Evolutionary conservation across 2,113 vertebrate genomes (phyloP), one percentile per base, ranked within the genome.

Genomic region (Aspiorhynchus laticeps): DNA sequence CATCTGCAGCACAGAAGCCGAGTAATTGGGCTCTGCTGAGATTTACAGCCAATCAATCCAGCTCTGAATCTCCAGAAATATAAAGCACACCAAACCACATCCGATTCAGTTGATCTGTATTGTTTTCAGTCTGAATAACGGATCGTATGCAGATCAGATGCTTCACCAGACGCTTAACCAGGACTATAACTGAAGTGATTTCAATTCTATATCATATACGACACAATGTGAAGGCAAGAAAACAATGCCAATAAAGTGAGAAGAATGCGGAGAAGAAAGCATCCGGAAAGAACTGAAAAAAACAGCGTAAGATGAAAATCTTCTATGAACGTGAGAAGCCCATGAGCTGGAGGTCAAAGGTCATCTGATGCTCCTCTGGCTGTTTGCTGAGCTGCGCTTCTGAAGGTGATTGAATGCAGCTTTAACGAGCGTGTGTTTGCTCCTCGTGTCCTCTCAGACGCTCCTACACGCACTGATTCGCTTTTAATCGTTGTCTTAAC

Each of bases 1-100:
- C 41, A 7, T 76, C 41, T 48, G 41, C 14, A 17, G 65, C 65
- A 26, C 24, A 14, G 65, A 69, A 69, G 11, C 26, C 1, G 65
- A 76, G 74, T 76, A 48, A 76, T 28, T 28, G 74, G 43, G 74
- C 43, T 76, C 74, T 71, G 67, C 67, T 31, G 31, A 71, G 28
- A 33, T 19, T 53, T 53, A 21, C 17, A 53, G 17, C 17, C 71
- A 10, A 74, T 43, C 21, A 75, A 12, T 43, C 38, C 71, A 26
- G 7, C 61, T 28, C 26, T 26, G 61, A 53, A 51, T 63, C 59
- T 63, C 1, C 59, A 63, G 59, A 3, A 26, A 11, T 26, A 26
- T 26, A 63, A 26, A 26, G 12, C 51, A 53, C 51, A 7, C 1
- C 48, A 6, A 53, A 19, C 51, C 51, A 24, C 53, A 24, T 59